phyloP scores from a whole-genome alignment of 2,888 invertebrate genomes.

The Ctenicera cuprea region DNA sequence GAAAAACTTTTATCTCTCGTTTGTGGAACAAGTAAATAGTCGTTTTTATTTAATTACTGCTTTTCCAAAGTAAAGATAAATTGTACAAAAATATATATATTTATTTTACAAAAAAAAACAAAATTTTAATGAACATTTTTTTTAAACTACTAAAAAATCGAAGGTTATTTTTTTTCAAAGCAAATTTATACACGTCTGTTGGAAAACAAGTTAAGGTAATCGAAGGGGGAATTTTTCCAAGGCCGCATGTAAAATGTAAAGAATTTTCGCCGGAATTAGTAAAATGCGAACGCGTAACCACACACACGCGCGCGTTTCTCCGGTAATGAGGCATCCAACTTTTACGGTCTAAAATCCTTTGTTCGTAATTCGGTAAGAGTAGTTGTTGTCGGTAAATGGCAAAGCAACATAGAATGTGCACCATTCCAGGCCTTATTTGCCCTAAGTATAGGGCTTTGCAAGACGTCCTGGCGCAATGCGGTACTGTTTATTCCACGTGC shows the following conservation, averaged over 20 bases:
- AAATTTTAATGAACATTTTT: too few species aligned
- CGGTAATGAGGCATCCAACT: conserved; percentile 55
- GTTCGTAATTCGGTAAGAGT: conserved; percentile 56
- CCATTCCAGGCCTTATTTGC: conserved; percentile 54
- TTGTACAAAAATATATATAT: too few species aligned
- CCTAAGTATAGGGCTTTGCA: conserved; percentile 54
- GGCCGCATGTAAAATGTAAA: not conserved
- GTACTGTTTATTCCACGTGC: conserved; percentile 55
- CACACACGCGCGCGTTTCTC: conserved; percentile 49
- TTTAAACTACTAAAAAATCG: too few species aligned
- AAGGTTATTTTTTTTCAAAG: too few species aligned
- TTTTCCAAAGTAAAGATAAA: too few species aligned
- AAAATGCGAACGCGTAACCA: conserved; percentile 36
- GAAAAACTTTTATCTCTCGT: not conserved
- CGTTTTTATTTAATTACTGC: too few species aligned
- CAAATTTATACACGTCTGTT: too few species aligned
- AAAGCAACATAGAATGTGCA: conserved; percentile 48
- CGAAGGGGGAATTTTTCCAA: not conserved
- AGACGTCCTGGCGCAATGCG: conserved; percentile 59
- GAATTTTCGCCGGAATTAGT: conserved; percentile 18
- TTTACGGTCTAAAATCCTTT: conserved; percentile 57
- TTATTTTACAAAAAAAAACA: too few species aligned
- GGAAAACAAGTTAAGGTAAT: not conserved
- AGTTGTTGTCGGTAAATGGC: conserved; percentile 54
- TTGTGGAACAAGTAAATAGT: too few species aligned